phyloP scores from a whole-genome alignment of 2,113 vertebrate genomes.

The Otocyon megalotis region DNA sequence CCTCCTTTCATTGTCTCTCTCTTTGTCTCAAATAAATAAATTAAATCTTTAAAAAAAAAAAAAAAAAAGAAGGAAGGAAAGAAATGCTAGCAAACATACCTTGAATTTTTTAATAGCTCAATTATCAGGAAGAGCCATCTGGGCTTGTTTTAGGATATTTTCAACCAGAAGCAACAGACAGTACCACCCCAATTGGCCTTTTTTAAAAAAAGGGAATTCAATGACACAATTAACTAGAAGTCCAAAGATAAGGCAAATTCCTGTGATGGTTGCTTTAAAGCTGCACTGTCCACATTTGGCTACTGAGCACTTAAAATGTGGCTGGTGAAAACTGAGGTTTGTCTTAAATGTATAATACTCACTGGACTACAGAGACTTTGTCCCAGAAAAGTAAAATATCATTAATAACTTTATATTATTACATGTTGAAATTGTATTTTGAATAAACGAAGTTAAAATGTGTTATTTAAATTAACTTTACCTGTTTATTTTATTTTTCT shows the following conservation, averaged over 20 bases:
- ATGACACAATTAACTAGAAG: not conserved
- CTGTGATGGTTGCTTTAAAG: not conserved
- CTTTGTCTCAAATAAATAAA: not conserved
- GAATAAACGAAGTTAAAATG: not conserved
- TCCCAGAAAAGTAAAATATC: not conserved
- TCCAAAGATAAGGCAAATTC: not conserved
- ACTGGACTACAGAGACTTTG: constrained; percentile 11
- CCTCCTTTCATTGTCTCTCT: not conserved
- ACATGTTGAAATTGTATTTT: not conserved
- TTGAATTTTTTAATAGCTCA: not conserved
- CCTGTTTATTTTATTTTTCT: not conserved
- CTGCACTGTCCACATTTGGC: not conserved
- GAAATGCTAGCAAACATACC: not conserved
- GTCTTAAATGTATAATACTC: not conserved
- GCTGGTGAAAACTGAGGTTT: not conserved
- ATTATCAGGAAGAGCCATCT: not conserved
- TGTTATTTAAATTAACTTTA: constrained; percentile 13
- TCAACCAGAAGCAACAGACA: not conserved
- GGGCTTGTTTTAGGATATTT: not conserved
- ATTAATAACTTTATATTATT: not conserved
- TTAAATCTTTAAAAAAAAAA: too few species aligned
- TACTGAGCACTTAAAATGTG: not conserved
- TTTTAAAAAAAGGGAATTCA: not conserved
- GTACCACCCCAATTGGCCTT: not conserved
- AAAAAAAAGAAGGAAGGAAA: too few species aligned